These are phyloP conservation scores for Piezodorus guildinii DNA, from an alignment of 1,140 invertebrate species.

Conservation along the genomic window DNA sequence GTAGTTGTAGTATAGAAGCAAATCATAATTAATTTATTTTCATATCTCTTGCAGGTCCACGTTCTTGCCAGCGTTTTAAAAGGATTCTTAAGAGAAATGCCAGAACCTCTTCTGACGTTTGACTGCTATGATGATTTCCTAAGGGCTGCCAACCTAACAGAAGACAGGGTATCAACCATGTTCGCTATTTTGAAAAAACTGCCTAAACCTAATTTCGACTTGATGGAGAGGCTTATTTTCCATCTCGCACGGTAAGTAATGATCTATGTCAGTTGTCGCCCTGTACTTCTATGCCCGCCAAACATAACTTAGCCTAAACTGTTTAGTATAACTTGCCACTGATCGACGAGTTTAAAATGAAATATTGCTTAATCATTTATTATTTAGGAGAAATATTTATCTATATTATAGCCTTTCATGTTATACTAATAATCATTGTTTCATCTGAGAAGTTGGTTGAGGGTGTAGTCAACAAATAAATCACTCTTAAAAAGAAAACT, in stretches of 20 bases:
- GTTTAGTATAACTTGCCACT: no score
- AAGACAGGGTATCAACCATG: slow-evolving; percentile 73
- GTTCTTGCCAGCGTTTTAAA: slow-evolving; percentile 86
- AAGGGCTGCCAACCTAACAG: slow-evolving; percentile 67
- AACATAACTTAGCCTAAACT: no score
- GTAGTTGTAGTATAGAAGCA: no score
- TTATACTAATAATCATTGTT: no score
- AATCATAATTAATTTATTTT: not conserved
- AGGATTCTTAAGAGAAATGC: slow-evolving; percentile 81
- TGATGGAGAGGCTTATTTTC: slow-evolving; percentile 86
- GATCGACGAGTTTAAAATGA: no score
- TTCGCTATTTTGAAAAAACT: slow-evolving; percentile 81
- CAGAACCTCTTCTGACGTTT: slow-evolving; percentile 84
- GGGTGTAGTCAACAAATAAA: no score
- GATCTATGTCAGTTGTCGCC: not conserved
- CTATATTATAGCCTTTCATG: no score
- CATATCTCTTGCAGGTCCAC: slow-evolving; percentile 57
- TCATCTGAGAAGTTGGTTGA: no score
- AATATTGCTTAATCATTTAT: no score
- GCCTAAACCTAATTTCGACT: slow-evolving; percentile 77
- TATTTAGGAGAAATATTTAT: no score
- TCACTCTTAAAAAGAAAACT: no score
- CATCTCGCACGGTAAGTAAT: slow-evolving; percentile 63
- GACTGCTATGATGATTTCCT: slow-evolving; percentile 91
- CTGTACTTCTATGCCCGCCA: no score